Conservation (phyloP, 2,888 invertebrate species). For the Branchipolynoe longqiensis region DNA sequence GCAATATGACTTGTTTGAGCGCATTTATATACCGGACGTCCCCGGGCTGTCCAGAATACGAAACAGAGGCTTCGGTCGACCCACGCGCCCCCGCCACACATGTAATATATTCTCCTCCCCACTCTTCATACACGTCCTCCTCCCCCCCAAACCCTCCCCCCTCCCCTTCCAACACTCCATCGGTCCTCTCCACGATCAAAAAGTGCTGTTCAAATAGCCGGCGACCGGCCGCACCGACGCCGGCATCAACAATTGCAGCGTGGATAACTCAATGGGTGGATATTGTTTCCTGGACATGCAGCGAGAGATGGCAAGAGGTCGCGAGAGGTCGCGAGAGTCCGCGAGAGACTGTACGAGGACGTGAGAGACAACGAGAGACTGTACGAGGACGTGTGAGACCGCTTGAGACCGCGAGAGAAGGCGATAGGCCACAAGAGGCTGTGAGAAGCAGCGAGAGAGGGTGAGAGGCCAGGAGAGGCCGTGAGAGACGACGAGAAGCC, state of each 20-base stretch:
- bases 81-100: not conserved
- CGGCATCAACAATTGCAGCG: slow-evolving; percentile 11
- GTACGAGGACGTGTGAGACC: not conserved
- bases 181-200: slow-evolving; percentile 18
- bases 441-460: not conserved
- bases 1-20: slow-evolving; percentile 46
- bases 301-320: not conserved
- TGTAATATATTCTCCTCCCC: too few relatives aligned
- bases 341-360: not conserved
- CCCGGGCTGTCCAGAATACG: slow-evolving; percentile 19
- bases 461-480: not conserved
- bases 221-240: not conserved
- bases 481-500: not conserved
- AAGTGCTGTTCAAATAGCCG: slow-evolving; percentile 46
- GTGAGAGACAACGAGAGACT: too few relatives aligned
- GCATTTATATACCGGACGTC: slow-evolving; percentile 53
- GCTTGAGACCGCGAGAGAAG: not conserved
- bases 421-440: not conserved
- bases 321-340: not conserved
- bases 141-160: too few relatives aligned
- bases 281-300: slow-evolving; percentile 25
- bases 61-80: not conserved
- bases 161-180: too few relatives aligned
- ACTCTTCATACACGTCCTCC: too few relatives aligned
- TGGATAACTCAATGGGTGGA: slow-evolving; percentile 29